Evolutionary conservation across 2,797 vertebrate species (phyloP), one percentile per base, ranked within the genome.

Genomic region (Lindbergichthys nudifrons): DNA sequence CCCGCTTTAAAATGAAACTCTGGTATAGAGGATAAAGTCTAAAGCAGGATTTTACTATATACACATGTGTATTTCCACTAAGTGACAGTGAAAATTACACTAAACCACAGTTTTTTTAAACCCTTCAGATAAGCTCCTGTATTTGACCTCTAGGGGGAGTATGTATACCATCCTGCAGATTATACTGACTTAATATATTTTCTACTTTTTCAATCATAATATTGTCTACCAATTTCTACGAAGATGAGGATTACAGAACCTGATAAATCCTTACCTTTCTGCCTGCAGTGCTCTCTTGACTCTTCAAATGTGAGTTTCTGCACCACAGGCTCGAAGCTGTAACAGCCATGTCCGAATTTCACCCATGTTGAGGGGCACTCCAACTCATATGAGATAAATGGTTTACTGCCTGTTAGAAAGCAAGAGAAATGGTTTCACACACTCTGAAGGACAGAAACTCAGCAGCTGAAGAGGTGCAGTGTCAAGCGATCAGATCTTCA

Each of bases 291-390:
- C 82, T 96, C 93, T 74, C 95, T 92, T 2, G 97, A 96, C 70
- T 96, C 92, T 70, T 97, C 92, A 88, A 98, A 95, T 73, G 88
- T 93, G 43, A 84, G 92, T 79, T 93, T 95, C 72, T 96, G 86
- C 45, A 96, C 80, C 79, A 96, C 90, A 4, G 96, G 95, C 75
- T 97, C 95, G 92, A 99, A 97, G 89, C 93, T 96, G 92, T 99
- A 99, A 90, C 97, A 99, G 89, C 93, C 95, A 61, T 71, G 93
- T 80, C 88, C 93, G 91, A 97, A 98, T 91, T 96, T 97, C 90
- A 97, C 88, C 97, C 97, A 99, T 13, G 94, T 95, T 76, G 96
- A 92, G 39, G 96, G 94, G 82, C 97, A 98, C 13, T 89, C 81
- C 39, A 89, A 80, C 76, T 95, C 95, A 32, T 92, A 79, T 13